Conservation (phyloP, 2,888 invertebrate genomes). For the Opisthograptis luteolata region DNA sequence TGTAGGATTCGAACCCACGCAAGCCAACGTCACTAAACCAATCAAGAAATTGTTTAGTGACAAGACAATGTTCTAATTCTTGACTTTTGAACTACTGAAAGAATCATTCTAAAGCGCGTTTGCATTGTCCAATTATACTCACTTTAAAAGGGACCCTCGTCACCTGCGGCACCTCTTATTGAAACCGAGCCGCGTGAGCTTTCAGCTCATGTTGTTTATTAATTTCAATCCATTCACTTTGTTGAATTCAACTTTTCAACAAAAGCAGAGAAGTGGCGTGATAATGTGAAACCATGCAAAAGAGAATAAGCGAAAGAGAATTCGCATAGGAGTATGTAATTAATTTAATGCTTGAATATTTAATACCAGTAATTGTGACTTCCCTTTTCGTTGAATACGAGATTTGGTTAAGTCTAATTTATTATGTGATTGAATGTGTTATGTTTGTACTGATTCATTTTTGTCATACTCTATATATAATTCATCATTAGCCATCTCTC, state of each 20-base stretch:
- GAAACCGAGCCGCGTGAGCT: slow-evolving; percentile 48
- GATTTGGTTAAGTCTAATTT: slow-evolving; percentile 6
- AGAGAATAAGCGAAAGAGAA: slow-evolving; percentile 14
- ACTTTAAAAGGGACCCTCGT: slow-evolving; percentile 51
- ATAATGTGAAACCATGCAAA: slow-evolving; percentile 12
- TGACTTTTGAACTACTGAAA: too few species aligned
- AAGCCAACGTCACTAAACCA: too few species aligned
- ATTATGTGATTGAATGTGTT: slow-evolving; percentile 2
- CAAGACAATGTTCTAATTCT: too few species aligned
- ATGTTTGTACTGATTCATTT: too few species aligned
- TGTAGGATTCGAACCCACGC: too few species aligned
- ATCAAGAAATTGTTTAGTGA: too few species aligned
- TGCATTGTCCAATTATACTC: slow-evolving; percentile 35
- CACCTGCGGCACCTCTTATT: slow-evolving; percentile 49
- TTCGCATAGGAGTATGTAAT: slow-evolving; percentile 19
- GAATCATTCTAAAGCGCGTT: slow-evolving; percentile 20
- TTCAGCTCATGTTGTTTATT: slow-evolving; percentile 33
- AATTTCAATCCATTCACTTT: slow-evolving; percentile 33
- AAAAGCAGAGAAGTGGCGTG: slow-evolving; percentile 14
- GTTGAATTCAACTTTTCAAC: slow-evolving; percentile 28
- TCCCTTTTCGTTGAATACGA: slow-evolving; percentile 22
- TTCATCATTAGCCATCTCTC: too few species aligned
- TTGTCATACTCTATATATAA: too few species aligned
- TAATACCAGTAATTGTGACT: slow-evolving; percentile 20
- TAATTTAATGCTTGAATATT: slow-evolving; percentile 24